Evolutionary conservation across 2,888 invertebrate genomes (phyloP), one percentile per base, ranked within the genome.

Genomic region (Ophioninae sp.): DNA sequence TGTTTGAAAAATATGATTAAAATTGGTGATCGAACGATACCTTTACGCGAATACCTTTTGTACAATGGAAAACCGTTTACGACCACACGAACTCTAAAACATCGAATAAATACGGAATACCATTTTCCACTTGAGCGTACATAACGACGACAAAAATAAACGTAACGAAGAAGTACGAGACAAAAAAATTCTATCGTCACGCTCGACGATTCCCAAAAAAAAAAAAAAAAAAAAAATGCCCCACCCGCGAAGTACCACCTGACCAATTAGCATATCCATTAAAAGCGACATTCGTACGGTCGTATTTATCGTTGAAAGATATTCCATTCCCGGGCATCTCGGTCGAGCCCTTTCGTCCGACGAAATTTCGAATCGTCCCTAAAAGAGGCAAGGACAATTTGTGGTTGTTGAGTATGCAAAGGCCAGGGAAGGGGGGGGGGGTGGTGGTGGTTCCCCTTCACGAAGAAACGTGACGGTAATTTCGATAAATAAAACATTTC

Each of bases 371-470:
- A 8, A 37, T 20, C 20, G 39, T 56, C 56, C 39, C 56, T 13
- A 65, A 41, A 17, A 68, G 59, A 0, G 37, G 50, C 64, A 41
- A 21, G 37, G n/a, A 41, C 20, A 68, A 83, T 77, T 73, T 76
- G 76, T 59, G 67, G 21, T 37, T 56, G 44, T 76, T 68, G 64
- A 76, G 76, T 77, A 76, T 83, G 76, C 73, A 68, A 72, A 69
- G n/a, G n/a, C n/a, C 30, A 30, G 3, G 30, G 3, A 1, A 2
- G 30, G 30, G 30, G 30, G 30, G 30, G 30, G 30, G 17, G 65
- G 30, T 1, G 30, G 30, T 1, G 30, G 17, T 59, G 56, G 44
- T 70, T 68, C 7, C 23, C 10, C 64, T 69, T 75, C 72, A 39
- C 39, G 67, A 30, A 73, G 30, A 59, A 61, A 6, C 77, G n/a